Evolutionary conservation across 2,797 vertebrate genomes (phyloP).

Genomic region (Karalla daura): DNA sequence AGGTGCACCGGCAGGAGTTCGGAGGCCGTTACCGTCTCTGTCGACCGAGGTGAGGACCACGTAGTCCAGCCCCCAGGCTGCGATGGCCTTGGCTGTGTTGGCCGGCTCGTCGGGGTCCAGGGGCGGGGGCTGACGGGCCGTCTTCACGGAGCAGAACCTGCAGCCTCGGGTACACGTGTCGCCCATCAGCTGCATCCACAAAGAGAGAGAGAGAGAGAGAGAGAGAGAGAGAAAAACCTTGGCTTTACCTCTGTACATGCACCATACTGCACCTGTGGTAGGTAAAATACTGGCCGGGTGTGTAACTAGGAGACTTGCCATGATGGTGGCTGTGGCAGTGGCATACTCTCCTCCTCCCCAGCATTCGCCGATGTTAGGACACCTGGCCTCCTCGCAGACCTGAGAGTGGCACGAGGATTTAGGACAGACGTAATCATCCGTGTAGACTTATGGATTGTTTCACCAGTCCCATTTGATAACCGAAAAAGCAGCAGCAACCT

Average conservation of each 20-base stretch:
- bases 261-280: too few species aligned
- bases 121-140: constrained; percentile 88
- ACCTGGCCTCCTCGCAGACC: constrained; percentile 98
- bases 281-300: too few species aligned
- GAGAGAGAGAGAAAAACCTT: not conserved
- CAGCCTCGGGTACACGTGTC: constrained; percentile 98
- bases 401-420: too few species aligned
- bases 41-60: constrained; percentile 97
- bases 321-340: constrained; percentile 97
- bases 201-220: not conserved
- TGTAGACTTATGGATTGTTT: too few species aligned
- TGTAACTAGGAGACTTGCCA: constrained; percentile 83
- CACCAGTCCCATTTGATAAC: too few species aligned
- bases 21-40: constrained; percentile 87
- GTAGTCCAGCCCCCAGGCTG: constrained; percentile 95
- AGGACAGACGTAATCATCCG: too few species aligned
- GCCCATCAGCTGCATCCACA: constrained; percentile 90
- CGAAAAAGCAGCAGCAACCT: too few species aligned
- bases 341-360: constrained; percentile 96
- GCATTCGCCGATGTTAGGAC: constrained; percentile 97
- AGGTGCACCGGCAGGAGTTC: too few species aligned
- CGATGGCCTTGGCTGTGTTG: constrained; percentile 93
- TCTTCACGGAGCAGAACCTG: constrained; percentile 97
- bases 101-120: constrained; percentile 90
- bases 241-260: not conserved